These are phyloP conservation scores for Patella pellucida DNA, from an alignment of 2,888 invertebrate species.

Conservation along the genomic window DNA sequence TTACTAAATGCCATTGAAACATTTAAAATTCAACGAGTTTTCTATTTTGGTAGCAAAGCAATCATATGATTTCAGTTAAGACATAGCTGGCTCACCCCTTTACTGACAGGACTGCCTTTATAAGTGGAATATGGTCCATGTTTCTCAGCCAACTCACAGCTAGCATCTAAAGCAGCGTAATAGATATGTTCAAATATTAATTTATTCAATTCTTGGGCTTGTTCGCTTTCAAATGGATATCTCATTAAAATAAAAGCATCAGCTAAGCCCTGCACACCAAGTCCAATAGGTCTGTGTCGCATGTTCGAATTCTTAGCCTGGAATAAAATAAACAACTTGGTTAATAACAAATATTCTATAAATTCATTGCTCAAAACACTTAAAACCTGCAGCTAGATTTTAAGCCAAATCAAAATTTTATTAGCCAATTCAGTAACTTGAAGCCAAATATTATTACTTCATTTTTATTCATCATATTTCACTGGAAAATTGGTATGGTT, in stretches of 20 bases:
- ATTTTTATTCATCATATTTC: no score
- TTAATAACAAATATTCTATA: no score
- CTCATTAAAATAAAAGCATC: constrained; percentile 96
- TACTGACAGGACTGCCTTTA: constrained; percentile 90
- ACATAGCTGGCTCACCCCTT: constrained; percentile 77
- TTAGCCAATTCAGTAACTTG: no score
- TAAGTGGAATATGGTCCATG: constrained; percentile 92
- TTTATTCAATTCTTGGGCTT: constrained; percentile 88
- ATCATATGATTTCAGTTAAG: no score
- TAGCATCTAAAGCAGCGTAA: constrained; percentile 95
- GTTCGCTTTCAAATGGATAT: constrained; percentile 89
- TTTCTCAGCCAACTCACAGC: constrained; percentile 90
- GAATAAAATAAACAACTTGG: constrained; percentile 21
- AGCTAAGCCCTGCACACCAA: constrained; percentile 97
- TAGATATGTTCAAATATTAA: constrained; percentile 99
- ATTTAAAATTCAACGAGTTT: no score
- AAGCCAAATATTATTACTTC: no score
- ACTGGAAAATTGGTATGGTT: no score
- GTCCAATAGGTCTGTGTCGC: constrained; percentile 80
- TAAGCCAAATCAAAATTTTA: no score
- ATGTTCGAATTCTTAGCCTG: constrained; percentile 82
- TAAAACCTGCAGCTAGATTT: no score
- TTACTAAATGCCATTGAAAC: no score
- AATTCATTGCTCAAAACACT: no score
- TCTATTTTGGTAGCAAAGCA: no score